Evolutionary conservation across 2,797 vertebrate species (phyloP).

Genomic region (Acanthiza pusilla): DNA sequence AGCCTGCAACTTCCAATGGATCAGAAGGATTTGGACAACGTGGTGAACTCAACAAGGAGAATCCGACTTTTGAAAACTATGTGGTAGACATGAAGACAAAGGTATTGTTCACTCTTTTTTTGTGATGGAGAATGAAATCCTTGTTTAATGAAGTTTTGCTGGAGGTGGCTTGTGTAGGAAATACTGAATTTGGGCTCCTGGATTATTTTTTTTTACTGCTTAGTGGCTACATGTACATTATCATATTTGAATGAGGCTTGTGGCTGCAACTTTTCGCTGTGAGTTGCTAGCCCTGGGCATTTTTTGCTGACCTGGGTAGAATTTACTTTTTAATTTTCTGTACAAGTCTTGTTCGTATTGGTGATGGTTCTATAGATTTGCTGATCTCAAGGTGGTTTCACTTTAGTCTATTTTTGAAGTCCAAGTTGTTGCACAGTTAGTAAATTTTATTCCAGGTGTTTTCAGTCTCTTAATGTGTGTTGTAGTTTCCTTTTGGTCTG

Average conservation of each 20-base stretch:
- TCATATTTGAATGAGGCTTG: background rate
- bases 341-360: background rate
- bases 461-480: background rate
- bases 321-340: background rate
- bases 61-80: slow-evolving; percentile 41
- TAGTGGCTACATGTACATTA: background rate
- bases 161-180: background rate
- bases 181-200: background rate
- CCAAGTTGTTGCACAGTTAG: background rate
- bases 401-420: background rate
- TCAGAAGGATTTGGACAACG: slow-evolving; percentile 26
- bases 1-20: slow-evolving; percentile 55
- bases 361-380: background rate
- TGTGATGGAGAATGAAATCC: background rate
- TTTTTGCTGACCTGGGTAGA: background rate
- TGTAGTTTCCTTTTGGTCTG: background rate
- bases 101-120: slow-evolving; percentile 45
- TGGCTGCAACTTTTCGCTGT: background rate
- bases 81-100: slow-evolving; percentile 45
- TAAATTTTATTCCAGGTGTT: background rate
- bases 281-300: background rate
- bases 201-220: background rate
- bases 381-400: background rate
- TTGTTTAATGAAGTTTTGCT: background rate
- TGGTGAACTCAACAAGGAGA: slow-evolving; percentile 52